phyloP scores from a whole-genome alignment of 2,888 invertebrate genomes.

The Adelphocoris suturalis region DNA sequence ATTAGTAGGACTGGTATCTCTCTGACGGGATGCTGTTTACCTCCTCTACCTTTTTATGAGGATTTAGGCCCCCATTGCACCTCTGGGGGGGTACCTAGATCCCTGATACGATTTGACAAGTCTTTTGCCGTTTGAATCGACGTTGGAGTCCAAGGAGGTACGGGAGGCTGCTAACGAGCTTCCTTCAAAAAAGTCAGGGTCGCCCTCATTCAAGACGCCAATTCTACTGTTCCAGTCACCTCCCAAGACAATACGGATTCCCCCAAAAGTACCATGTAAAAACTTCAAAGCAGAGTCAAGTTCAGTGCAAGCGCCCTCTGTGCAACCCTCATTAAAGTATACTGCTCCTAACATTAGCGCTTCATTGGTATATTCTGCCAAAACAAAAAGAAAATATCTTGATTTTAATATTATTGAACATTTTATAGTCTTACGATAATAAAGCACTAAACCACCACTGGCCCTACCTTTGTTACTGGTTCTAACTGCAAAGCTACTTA shows the following conservation, averaged over 20 bases:
- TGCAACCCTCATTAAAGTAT: constrained; percentile 52
- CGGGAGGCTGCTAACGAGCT: constrained; percentile 19
- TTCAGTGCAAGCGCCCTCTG: constrained; percentile 32
- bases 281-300: neutral
- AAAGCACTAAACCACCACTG: constrained; percentile 5
- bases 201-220: constrained; percentile 36
- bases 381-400: constrained; percentile 56
- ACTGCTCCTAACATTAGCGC: constrained; percentile 33
- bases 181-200: constrained; percentile 37
- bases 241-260: neutral
- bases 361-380: neutral
- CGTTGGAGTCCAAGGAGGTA: neutral
- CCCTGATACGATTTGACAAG: constrained; percentile 43
- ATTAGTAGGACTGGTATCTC: too few relatives aligned
- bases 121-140: constrained; percentile 40
- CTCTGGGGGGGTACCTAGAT: too few relatives aligned
- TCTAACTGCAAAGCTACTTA: neutral
- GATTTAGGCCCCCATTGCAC: too few relatives aligned
- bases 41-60: too few relatives aligned
- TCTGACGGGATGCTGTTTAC: too few relatives aligned
- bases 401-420: neutral
- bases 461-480: constrained; percentile 37
- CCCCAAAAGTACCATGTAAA: neutral
- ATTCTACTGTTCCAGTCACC: constrained; percentile 63
- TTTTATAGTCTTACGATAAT: neutral